Evolutionary conservation across 37 sponge, comb jelly and placozoan species (phyloP).

Genomic region (Oopsacas minuta): DNA sequence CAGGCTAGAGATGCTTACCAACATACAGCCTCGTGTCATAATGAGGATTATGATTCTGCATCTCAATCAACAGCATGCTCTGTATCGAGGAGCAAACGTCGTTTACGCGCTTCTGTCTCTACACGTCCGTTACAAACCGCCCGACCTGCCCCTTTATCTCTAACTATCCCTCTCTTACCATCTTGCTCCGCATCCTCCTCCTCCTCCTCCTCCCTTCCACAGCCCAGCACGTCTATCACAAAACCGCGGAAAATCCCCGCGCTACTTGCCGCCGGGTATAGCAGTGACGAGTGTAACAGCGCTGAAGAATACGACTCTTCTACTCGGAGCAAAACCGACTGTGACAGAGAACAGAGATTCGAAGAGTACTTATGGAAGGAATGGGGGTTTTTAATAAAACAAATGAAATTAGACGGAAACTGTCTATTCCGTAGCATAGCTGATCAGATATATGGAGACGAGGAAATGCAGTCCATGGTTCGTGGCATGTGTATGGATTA

Average conservation of each 20-base stretch:
- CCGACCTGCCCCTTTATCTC: not conserved
- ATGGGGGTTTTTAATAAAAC: conserved; percentile 62
- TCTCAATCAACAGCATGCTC: not conserved
- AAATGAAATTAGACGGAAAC: conserved; percentile 76
- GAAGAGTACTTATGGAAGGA: conserved; percentile 69
- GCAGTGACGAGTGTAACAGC: conserved; percentile 25
- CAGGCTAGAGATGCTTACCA: not conserved
- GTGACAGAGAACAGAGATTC: conserved; percentile 66
- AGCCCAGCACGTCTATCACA: not conserved
- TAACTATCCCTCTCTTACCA: not conserved
- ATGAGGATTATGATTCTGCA: not conserved
- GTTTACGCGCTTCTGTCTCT: not conserved
- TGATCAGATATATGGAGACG: conserved; percentile 95
- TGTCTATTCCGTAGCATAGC: conserved; percentile 81
- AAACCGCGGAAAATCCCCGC: conserved; percentile 11
- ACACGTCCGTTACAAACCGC: not conserved
- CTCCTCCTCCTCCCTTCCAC: not conserved
- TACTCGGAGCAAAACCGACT: conserved; percentile 16
- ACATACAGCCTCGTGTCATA: not conserved
- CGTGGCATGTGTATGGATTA: conserved; percentile 83
- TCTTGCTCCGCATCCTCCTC: not conserved
- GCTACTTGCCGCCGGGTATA: not conserved
- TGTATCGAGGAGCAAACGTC: not conserved
- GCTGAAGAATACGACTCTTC: conserved; percentile 22
- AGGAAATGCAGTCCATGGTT: conserved; percentile 79